Conservation (phyloP, 1,140 invertebrate genomes). For the Conus ventricosus region DNA sequence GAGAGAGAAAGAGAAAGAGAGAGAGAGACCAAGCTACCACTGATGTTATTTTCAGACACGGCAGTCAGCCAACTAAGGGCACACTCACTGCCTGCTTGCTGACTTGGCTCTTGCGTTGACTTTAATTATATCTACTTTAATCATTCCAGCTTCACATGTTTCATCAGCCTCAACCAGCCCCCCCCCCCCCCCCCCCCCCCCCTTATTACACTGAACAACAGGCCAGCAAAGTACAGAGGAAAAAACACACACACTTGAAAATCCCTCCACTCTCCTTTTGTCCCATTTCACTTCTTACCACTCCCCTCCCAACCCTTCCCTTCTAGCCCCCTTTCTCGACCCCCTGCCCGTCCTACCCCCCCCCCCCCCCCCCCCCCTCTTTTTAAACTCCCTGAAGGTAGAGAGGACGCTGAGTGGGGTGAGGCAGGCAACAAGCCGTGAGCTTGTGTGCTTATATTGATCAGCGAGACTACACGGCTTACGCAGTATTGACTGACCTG, state of each 20-base stretch:
- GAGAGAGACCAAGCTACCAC: background rate
- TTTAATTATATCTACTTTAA: background rate
- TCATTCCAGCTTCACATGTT: background rate
- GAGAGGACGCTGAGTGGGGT: no score
- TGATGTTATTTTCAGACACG: background rate
- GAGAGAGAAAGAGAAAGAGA: background rate
- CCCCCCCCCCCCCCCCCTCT: background rate
- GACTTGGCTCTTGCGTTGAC: background rate
- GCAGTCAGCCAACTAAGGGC: background rate
- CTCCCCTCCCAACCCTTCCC: no score
- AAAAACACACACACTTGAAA: no score
- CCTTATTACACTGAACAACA: no score
- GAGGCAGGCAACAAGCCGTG: no score
- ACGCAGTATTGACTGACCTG: background rate
- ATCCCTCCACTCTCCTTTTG: no score
- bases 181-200: constrained; percentile 8
- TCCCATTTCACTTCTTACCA: no score
- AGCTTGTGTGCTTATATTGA: background rate
- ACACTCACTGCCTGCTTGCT: background rate
- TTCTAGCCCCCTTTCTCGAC: background rate
- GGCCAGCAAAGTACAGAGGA: no score
- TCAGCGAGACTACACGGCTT: background rate
- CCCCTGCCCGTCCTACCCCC: background rate
- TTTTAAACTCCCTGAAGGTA: no score
- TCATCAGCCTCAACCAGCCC: background rate